Percentiles rank a stretch among this genome's conserved stretches.
phyloP scores from a whole-genome alignment of 1,140 invertebrate species.

The Megalopta genalis region DNA sequence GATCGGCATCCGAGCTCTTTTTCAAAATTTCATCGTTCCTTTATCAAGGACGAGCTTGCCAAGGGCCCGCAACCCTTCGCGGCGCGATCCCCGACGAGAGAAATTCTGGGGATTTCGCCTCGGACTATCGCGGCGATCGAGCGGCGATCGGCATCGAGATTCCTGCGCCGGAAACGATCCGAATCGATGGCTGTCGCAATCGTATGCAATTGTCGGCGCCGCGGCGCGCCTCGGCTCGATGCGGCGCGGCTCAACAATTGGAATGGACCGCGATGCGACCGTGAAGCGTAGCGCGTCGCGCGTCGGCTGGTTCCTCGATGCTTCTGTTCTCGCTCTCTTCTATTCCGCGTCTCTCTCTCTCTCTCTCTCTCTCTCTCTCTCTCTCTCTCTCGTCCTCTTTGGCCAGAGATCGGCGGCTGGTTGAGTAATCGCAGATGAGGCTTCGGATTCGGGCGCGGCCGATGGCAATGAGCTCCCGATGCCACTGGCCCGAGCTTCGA shows the following conservation, averaged over 20 bases:
- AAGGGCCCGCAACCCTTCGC: background rate
- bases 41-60: background rate
- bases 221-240: background rate
- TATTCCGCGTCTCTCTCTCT: background rate
- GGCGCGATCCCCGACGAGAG: background rate
- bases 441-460: conserved; percentile 25
- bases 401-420: background rate
- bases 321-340: too few species aligned
- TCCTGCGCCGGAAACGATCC: background rate
- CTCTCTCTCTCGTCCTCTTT: background rate
- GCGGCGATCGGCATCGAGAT: too few species aligned
- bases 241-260: background rate
- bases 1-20: background rate
- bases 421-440: conserved; percentile 48
- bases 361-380: background rate
- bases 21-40: background rate
- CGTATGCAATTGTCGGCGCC: background rate
- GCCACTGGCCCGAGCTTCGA: conserved; percentile 44
- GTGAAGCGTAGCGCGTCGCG: background rate
- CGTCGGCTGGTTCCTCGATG: too few species aligned
- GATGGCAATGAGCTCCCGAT: conserved; percentile 48
- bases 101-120: background rate
- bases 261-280: background rate
- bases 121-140: too few species aligned
- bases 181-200: conserved; percentile 1